These are phyloP conservation scores for Coecobrya sp. DNA, from an alignment of 2,888 invertebrate species.

Conservation along the genomic window DNA sequence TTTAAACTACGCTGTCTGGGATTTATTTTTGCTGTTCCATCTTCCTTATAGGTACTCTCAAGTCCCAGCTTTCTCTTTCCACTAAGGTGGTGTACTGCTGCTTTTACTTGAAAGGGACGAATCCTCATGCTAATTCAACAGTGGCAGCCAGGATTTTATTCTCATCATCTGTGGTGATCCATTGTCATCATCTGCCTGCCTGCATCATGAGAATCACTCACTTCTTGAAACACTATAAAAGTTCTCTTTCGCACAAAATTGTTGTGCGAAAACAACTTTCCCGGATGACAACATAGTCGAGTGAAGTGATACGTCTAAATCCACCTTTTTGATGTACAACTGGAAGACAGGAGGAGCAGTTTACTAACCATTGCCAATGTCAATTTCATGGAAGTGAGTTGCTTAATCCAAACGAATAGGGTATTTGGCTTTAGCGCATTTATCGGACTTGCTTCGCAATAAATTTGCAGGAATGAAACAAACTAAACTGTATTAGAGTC, in stretches of 20 bases:
- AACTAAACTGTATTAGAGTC: neutral
- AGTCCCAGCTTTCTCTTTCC: neutral
- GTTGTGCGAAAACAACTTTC: neutral
- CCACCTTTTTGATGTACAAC: conserved; percentile 65
- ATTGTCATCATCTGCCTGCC: conserved; percentile 29
- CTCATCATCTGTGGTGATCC: conserved; percentile 53
- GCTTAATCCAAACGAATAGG: conserved; percentile 34
- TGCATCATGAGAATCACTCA: conserved; percentile 13
- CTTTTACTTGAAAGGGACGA: neutral
- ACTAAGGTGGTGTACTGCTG: neutral
- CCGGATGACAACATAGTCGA: neutral
- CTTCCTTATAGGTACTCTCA: too few relatives aligned
- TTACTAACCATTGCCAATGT: conserved; percentile 45
- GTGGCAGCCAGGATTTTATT: conserved; percentile 48
- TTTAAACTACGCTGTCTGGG: conserved; percentile 14
- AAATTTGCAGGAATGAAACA: neutral
- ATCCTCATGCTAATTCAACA: conserved; percentile 56
- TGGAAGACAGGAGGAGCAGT: conserved; percentile 4
- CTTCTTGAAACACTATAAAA: neutral
- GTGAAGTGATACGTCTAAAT: neutral
- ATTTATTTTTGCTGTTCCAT: neutral
- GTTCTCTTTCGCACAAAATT: neutral
- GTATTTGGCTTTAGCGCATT: conserved; percentile 11
- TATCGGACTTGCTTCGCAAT: neutral
- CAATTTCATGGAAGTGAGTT: conserved; percentile 45